A percentile compares a stretch with the other conserved stretches of the same genome.
Conservation (phyloP, 1,140 invertebrate genomes). For the Monochamus saltuarius region DNA sequence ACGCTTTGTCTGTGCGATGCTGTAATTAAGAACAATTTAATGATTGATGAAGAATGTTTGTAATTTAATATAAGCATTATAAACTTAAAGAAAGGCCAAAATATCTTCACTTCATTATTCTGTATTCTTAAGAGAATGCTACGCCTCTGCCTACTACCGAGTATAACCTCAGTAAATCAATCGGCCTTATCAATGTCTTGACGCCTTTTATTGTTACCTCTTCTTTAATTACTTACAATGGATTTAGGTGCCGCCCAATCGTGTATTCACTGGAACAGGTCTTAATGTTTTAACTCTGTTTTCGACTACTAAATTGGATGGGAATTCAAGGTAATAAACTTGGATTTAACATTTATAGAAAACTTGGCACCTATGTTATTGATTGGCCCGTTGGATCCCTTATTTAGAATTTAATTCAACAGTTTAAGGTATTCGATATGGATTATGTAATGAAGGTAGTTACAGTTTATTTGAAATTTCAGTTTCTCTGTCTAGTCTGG, state of each 20-base stretch:
- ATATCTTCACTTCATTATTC: no score
- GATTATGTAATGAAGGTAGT: no score
- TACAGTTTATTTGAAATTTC: no score
- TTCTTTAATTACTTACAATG: conserved; percentile 39
- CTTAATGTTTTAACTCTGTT: conserved; percentile 13
- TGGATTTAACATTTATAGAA: conserved; percentile 37
- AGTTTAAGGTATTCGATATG: no score
- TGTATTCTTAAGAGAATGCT: no score
- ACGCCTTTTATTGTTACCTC: conserved; percentile 43
- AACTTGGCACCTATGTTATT: conserved; percentile 34
- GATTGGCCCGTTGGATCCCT: conserved; percentile 25
- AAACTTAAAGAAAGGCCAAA: no score
- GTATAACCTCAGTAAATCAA: conserved; percentile 39
- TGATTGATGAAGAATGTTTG: no score
- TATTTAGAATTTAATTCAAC: no score
- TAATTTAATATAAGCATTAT: no score
- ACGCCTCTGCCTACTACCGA: conserved; percentile 37
- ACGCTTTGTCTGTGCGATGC: no score
- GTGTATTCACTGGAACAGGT: conserved; percentile 5
- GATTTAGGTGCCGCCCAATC: conserved; percentile 2
- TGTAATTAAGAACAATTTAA: no score
- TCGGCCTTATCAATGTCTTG: conserved; percentile 36
- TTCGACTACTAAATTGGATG: conserved; percentile 23
- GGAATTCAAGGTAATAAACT: conserved; percentile 30
- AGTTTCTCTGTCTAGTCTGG: no score